phyloP scores from a whole-genome alignment of 2,113 vertebrate species.

The Muscicapa adusta region DNA sequence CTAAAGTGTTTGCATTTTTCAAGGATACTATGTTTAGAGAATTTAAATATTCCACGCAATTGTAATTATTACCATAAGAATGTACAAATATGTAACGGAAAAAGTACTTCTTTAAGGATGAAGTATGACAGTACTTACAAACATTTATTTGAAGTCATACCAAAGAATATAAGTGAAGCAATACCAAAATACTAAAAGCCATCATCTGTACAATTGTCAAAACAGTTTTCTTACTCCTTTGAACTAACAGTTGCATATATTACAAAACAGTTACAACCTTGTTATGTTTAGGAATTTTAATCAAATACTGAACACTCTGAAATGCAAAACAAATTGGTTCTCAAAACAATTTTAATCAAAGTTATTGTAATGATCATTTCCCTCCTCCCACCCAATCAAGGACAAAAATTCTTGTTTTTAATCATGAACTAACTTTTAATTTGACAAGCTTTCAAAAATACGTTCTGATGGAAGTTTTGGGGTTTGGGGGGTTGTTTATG shows the following conservation, averaged over 20 bases:
- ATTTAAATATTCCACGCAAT: constrained; percentile 11
- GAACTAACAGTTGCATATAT: constrained; percentile 42
- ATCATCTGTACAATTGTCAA: constrained; percentile 56
- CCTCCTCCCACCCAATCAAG: constrained; percentile 46
- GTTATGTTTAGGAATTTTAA: constrained; percentile 29
- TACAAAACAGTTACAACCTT: constrained; percentile 69
- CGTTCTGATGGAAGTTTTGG: constrained; percentile 23
- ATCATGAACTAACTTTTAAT: constrained; percentile 6
- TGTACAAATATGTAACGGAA: constrained; percentile 39
- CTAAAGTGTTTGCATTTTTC: not conserved
- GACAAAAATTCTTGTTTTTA: constrained; percentile 19
- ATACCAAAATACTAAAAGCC: constrained; percentile 45
- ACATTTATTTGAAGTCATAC: constrained; percentile 55
- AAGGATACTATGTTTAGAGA: not conserved
- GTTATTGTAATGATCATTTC: constrained; percentile 8
- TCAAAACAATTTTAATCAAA: constrained; percentile 68
- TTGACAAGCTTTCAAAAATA: constrained; percentile 47
- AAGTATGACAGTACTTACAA: constrained; percentile 52
- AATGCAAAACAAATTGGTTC: constrained; percentile 64
- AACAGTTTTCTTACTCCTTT: constrained; percentile 22
- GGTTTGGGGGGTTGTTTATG: not conserved
- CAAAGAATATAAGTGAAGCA: constrained; percentile 57
- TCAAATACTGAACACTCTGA: constrained; percentile 59
- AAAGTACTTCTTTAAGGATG: constrained; percentile 19
- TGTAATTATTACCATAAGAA: constrained; percentile 38